Evolutionary conservation across 1,140 invertebrate genomes (phyloP), one percentile per base, ranked within the genome.

Genomic region (Philotrypesis tridentata): DNA sequence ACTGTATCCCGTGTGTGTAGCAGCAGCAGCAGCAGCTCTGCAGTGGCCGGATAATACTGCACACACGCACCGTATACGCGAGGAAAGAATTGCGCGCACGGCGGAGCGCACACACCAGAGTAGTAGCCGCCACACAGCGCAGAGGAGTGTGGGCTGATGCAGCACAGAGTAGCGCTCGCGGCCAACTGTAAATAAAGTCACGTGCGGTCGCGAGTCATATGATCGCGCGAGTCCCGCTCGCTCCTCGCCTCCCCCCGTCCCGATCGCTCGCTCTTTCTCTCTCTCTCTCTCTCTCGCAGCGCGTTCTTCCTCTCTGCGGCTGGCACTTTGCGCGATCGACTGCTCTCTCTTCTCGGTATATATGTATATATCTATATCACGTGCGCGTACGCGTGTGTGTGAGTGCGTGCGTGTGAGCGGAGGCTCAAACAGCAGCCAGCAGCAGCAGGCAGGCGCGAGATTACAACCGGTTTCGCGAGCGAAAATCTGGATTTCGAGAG

Each of bases 161-260:
- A 3, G 1, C 60, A 21, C 9, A 27, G 65, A n/a, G n/a, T n/a
- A 17, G 43, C 70, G 31, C 29, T 5, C 63, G 76, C 70, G 74
- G 85, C 84, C 87, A 89, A 91, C 91, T 90, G 91, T 92, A 92
- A 92, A 92, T 91, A 93, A 92, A 93, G 92, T 93, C 93, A 93
- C 93, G 92, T 93, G 92, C 92, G 86, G 84, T 29, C 61, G 48
- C 70, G 84, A 92, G 92, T 93, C 92, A 93, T 93, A 93, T 93
- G 92, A 93, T 92, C 87, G 88, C 75, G 82, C 86, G 85, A 37
- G 88, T 73, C 0, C 71, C 71, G 31, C 23, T 48, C 43, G n/a
- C n/a, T 61, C 72, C 40, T n/a, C 37, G 73, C 82, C 77, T 68
- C 83, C 83, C 71, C 74, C 80, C 83, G 77, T 80, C 68, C 82